These are phyloP conservation scores for Agrilus biguttatus DNA, from an alignment of 2,888 invertebrate species.

Conservation along the genomic window DNA sequence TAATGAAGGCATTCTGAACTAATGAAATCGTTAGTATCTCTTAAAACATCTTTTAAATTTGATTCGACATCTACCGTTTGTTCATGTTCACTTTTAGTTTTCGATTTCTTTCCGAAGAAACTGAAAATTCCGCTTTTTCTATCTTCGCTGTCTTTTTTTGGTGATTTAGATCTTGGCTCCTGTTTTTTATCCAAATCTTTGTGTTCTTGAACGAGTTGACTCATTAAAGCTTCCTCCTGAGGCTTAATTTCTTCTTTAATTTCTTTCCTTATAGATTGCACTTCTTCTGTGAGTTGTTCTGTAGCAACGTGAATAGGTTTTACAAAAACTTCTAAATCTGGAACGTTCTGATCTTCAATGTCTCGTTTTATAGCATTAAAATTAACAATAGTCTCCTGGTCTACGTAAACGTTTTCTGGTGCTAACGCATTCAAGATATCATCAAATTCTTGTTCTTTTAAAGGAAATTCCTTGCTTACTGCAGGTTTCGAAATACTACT, in stretches of 20 bases:
- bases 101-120: conserved; percentile 13
- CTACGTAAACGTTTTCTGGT: too few relatives aligned
- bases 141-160: conserved; percentile 5
- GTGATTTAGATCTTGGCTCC: not conserved
- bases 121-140: conserved; percentile 14
- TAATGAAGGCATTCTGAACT: not conserved
- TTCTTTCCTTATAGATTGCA: not conserved
- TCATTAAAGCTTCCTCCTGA: not conserved
- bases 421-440: too few relatives aligned
- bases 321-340: too few relatives aligned
- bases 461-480: too few relatives aligned
- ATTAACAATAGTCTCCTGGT: too few relatives aligned
- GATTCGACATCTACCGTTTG: not conserved
- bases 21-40: not conserved
- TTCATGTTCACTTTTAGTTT: conserved; percentile 1
- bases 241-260: not conserved
- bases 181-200: not conserved
- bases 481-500: too few relatives aligned
- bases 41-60: not conserved
- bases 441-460: too few relatives aligned
- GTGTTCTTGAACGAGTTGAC: not conserved
- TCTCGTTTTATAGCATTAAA: too few relatives aligned
- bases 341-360: too few relatives aligned
- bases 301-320: too few relatives aligned
- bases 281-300: not conserved